phyloP scores from a whole-genome alignment of 2,797 vertebrate genomes.

The Sciurus carolinensis region DNA sequence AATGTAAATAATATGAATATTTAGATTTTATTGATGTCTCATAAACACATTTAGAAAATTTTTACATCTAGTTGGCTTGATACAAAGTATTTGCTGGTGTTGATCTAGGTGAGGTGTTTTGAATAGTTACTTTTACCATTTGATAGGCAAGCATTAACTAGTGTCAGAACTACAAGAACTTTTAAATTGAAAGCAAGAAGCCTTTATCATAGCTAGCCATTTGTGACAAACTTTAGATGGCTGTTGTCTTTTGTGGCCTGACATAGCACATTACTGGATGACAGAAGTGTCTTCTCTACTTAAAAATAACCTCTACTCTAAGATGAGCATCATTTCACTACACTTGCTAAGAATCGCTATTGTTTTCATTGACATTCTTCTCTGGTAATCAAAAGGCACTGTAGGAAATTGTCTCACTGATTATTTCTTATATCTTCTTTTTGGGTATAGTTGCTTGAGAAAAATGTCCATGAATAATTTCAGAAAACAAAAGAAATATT shows the following conservation, averaged over 20 bases:
- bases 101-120: background rate
- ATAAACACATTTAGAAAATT: background rate
- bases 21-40: background rate
- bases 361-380: constrained; percentile 31
- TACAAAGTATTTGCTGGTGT: background rate
- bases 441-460: constrained; percentile 25
- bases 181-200: constrained; percentile 25
- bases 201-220: background rate
- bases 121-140: constrained; percentile 30
- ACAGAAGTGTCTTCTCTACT: background rate
- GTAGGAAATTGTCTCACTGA: constrained; percentile 45
- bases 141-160: constrained; percentile 10
- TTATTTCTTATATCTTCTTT: background rate
- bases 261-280: background rate
- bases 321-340: background rate
- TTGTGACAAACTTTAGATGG: background rate
- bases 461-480: background rate
- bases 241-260: background rate
- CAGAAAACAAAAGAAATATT: constrained; percentile 36
- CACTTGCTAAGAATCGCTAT: background rate
- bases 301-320: constrained; percentile 24
- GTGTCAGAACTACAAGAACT: background rate
- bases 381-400: background rate
- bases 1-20: background rate
- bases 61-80: background rate